A percentile compares a stretch with the other conserved stretches of the same genome.
Evolutionary conservation across 2,888 invertebrate species (phyloP).

Genomic region (Chrysodeixis includens): DNA sequence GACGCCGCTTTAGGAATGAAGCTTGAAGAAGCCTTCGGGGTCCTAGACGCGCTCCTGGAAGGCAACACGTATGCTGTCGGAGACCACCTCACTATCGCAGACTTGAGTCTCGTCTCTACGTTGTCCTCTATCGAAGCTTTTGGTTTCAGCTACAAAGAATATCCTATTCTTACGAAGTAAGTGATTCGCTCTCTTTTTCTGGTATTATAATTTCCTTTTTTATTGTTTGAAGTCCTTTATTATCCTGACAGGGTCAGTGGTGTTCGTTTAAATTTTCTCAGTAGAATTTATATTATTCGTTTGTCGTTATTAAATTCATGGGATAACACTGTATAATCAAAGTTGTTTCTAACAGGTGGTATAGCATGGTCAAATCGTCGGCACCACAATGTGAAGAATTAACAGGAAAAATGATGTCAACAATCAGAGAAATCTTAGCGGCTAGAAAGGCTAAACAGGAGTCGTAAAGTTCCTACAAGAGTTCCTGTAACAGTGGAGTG

Average conservation of each 20-base stretch:
- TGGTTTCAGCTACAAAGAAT: slow-evolving; percentile 89
- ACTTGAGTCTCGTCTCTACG: slow-evolving; percentile 91
- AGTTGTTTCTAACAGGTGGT: slow-evolving; percentile 68
- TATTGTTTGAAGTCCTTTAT: no score
- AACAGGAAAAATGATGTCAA: slow-evolving; percentile 77
- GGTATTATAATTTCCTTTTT: no score
- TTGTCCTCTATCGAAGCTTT: slow-evolving; percentile 91
- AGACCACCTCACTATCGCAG: slow-evolving; percentile 92
- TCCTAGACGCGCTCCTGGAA: slow-evolving; percentile 91
- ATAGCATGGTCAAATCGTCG: slow-evolving; percentile 64
- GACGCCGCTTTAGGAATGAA: slow-evolving; percentile 90
- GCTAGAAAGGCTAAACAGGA: not conserved
- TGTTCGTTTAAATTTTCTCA: not conserved
- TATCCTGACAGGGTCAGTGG: no score
- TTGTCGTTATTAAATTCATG: no score
- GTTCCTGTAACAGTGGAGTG: no score
- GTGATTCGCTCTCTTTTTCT: slow-evolving; percentile 11
- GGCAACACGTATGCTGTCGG: slow-evolving; percentile 91
- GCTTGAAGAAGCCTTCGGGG: slow-evolving; percentile 90
- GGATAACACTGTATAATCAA: not conserved
- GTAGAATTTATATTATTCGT: not conserved
- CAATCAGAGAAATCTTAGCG: slow-evolving; percentile 55
- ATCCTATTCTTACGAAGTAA: slow-evolving; percentile 72
- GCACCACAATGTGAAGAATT: slow-evolving; percentile 74
- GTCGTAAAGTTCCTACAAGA: no score